Evolutionary conservation across 2,888 invertebrate species (phyloP).

Genomic region (Aricia artaxerxes): DNA sequence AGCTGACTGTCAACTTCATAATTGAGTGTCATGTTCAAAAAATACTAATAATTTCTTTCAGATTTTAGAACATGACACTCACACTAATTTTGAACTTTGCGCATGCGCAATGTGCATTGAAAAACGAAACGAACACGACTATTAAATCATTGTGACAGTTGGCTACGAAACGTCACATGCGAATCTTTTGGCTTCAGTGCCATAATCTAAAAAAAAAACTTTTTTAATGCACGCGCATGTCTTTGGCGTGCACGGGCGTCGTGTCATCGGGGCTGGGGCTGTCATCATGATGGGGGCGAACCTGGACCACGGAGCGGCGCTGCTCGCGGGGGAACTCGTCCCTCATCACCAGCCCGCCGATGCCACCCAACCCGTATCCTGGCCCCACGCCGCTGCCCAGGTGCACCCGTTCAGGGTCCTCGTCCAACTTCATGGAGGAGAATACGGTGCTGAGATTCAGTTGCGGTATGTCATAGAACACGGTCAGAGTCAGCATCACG

Average conservation of each 20-base stretch:
- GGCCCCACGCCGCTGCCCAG: constrained; percentile 78
- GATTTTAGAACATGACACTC: neutral
- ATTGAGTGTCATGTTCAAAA: no score
- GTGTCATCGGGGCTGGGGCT: constrained; percentile 87
- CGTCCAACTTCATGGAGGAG: constrained; percentile 81
- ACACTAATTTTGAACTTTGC: neutral
- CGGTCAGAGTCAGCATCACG: constrained; percentile 91
- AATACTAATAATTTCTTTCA: no score
- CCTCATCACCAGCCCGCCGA: constrained; percentile 71
- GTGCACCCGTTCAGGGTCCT: constrained; percentile 85
- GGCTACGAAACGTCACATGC: neutral
- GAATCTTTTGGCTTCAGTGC: neutral
- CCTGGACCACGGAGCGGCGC: constrained; percentile 82
- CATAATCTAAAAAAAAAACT: no score
- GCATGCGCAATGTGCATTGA: neutral
- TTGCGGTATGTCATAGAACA: constrained; percentile 94
- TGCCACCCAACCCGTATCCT: constrained; percentile 71
- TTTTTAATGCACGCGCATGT: constrained; percentile 77
- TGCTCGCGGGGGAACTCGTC: constrained; percentile 77
- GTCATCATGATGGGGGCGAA: constrained; percentile 83
- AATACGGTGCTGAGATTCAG: constrained; percentile 90
- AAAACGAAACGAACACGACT: no score
- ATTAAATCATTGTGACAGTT: neutral
- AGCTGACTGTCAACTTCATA: no score
- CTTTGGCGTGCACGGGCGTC: constrained; percentile 81